phyloP scores from a whole-genome alignment of 2,797 vertebrate species.

The Sarcophilus harrisii region DNA sequence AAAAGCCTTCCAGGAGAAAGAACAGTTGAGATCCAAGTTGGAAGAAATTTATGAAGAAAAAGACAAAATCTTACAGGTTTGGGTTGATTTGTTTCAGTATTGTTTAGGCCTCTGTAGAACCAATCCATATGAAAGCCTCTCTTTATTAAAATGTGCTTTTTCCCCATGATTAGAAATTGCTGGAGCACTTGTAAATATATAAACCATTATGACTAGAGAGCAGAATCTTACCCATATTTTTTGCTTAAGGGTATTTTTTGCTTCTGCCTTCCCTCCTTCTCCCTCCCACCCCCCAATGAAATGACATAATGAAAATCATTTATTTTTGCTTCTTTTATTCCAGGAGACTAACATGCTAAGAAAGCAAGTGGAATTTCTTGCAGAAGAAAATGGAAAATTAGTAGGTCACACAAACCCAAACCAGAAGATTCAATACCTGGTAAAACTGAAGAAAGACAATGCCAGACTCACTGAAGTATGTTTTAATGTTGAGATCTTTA shows the following conservation, averaged over 20 bases:
- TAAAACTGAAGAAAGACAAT: constrained; percentile 95
- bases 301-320: background rate
- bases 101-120: background rate
- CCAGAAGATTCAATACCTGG: constrained; percentile 97
- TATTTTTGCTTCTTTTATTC: constrained; percentile 51
- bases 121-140: background rate
- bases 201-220: too few relatives aligned
- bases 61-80: constrained; percentile 83
- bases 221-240: background rate
- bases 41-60: constrained; percentile 85
- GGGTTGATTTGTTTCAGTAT: background rate
- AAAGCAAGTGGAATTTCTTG: constrained; percentile 91
- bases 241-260: background rate
- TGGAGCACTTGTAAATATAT: background rate
- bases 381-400: constrained; percentile 96
- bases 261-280: background rate
- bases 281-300: background rate
- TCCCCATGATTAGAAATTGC: too few relatives aligned
- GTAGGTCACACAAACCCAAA: constrained; percentile 96
- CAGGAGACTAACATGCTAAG: constrained; percentile 92
- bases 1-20: constrained; percentile 87
- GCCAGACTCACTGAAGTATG: constrained; percentile 92
- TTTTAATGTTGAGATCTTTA: background rate
- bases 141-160: background rate
- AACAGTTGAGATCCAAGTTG: constrained; percentile 86